Evolutionary conservation across 2,888 invertebrate genomes (phyloP).

Genomic region (Tetheella fluctuosa): DNA sequence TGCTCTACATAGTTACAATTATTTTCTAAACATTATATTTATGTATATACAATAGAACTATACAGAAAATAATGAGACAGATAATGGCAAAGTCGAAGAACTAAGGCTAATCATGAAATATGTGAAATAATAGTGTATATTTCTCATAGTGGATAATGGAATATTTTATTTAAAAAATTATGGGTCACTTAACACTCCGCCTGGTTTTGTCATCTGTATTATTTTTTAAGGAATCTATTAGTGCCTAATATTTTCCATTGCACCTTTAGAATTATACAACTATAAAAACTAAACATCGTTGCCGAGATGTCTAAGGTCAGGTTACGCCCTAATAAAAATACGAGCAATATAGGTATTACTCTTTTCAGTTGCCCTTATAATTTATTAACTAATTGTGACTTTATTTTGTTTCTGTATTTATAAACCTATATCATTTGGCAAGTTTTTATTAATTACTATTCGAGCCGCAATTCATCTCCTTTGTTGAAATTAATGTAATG

Average conservation of each 20-base stretch:
- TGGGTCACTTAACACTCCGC: not conserved
- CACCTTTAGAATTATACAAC: slow-evolving; percentile 15
- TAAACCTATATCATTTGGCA: not conserved
- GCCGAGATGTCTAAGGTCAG: slow-evolving; percentile 24
- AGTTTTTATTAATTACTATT: not conserved
- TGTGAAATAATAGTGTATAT: not conserved
- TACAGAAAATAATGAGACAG: not conserved
- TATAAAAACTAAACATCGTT: slow-evolving; percentile 30
- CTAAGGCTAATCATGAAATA: not conserved
- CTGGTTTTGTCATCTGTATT: slow-evolving; percentile 15
- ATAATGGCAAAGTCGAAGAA: not conserved
- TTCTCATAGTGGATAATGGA: no score
- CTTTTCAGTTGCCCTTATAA: slow-evolving; percentile 19
- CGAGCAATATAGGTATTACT: slow-evolving; percentile 19
- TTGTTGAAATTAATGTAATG: not conserved
- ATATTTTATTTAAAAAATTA: not conserved
- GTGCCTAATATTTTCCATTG: slow-evolving; percentile 1
- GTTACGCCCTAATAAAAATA: slow-evolving; percentile 23
- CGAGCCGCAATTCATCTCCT: not conserved
- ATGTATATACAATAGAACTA: not conserved
- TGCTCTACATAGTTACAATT: not conserved
- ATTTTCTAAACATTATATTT: not conserved
- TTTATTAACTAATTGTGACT: no score
- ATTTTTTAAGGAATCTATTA: slow-evolving; percentile 16
- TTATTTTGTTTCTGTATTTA: not conserved